These are phyloP conservation scores for Luperina nickerlii DNA, from an alignment of 2,888 invertebrate species.

Conservation along the genomic window DNA sequence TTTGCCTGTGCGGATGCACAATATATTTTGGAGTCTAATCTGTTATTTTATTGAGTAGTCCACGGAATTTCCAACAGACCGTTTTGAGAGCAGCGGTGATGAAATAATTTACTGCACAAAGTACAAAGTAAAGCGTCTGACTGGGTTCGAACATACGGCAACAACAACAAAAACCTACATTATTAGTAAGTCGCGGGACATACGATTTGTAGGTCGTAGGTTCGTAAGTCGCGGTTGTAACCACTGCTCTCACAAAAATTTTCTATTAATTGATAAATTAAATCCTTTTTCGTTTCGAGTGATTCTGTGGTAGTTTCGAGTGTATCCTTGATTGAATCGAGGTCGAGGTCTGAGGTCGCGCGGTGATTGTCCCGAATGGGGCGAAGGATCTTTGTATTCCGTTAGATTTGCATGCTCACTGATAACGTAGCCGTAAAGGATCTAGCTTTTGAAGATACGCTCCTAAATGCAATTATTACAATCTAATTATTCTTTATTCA, in stretches of 20 bases:
- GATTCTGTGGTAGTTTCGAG: slow-evolving; percentile 2
- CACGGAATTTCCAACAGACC: too few species aligned
- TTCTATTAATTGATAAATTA: neutral
- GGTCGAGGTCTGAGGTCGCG: slow-evolving; percentile 50
- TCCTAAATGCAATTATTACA: neutral
- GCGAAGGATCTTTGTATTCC: slow-evolving; percentile 51
- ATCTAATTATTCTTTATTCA: neutral
- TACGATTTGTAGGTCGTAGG: neutral
- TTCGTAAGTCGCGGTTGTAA: too few species aligned
- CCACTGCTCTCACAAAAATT: neutral
- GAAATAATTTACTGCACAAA: too few species aligned
- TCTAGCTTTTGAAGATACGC: neutral
- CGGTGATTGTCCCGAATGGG: slow-evolving; percentile 53
- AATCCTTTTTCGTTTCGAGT: slow-evolving; percentile 1
- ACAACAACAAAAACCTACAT: too few species aligned
- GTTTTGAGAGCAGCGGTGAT: too few species aligned
- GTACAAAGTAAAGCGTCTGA: too few species aligned
- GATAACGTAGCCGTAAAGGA: slow-evolving; percentile 17
- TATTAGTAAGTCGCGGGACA: too few species aligned
- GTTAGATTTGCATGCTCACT: slow-evolving; percentile 43
- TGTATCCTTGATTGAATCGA: slow-evolving; percentile 36
- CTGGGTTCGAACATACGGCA: too few species aligned
- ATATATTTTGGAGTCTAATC: too few species aligned
- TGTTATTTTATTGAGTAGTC: too few species aligned
- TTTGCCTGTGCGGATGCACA: too few species aligned